Percentiles rank a stretch among this genome's conserved stretches.
These are phyloP conservation scores for Natrix natrix DNA, from an alignment of 2,797 vertebrate species.

Conservation along the genomic window DNA sequence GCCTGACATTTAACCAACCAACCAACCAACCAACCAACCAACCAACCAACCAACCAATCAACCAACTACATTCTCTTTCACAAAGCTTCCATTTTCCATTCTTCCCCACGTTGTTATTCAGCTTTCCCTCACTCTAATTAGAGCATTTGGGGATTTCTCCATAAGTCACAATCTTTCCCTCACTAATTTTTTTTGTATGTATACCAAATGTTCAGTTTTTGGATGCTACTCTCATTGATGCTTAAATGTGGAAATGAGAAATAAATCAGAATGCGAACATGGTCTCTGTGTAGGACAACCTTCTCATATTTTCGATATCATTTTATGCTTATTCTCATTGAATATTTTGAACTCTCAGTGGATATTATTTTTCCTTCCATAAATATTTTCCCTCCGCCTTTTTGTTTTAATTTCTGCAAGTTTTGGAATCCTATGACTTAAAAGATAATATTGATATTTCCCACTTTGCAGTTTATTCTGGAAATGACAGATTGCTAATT, in stretches of 20 bases:
- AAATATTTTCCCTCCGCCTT: not conserved
- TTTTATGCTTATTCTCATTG: not conserved
- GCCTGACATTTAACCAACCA: not conserved
- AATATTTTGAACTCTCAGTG: not conserved
- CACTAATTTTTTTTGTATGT: not conserved
- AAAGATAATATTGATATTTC: not conserved
- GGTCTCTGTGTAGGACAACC: not conserved
- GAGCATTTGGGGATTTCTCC: not conserved
- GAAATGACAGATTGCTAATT: conserved; percentile 2
- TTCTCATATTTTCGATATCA: not conserved
- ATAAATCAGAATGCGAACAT: not conserved
- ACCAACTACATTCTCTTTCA: not conserved
- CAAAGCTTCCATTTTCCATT: not conserved
- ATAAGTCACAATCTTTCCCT: not conserved
- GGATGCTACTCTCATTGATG: not conserved
- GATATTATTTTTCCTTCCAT: not conserved
- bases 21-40: too few species aligned
- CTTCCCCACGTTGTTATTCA: not conserved
- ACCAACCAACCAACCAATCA: too few species aligned
- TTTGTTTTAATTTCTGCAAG: not conserved
- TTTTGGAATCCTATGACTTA: not conserved
- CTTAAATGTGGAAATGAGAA: not conserved
- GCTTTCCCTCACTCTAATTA: too few species aligned
- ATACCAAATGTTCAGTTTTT: not conserved
- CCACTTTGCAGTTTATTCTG: conserved; percentile 19